phyloP scores from a whole-genome alignment of 2,888 invertebrate species.

The Pimpla rufipes region DNA sequence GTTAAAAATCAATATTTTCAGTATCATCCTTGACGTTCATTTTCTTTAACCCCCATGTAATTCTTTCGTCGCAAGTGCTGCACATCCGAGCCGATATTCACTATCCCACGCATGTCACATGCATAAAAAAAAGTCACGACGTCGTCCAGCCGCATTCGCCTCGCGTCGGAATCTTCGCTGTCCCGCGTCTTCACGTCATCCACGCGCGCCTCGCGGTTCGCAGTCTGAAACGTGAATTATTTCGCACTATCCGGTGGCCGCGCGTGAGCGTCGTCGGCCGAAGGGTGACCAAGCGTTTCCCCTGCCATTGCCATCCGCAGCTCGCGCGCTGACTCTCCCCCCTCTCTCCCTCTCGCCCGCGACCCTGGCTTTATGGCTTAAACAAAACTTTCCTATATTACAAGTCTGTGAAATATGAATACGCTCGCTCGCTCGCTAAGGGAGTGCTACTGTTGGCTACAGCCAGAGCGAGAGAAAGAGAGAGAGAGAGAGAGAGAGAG shows the following conservation, averaged over 20 bases:
- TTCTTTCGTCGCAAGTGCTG: too few relatives aligned
- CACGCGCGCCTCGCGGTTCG: constrained; percentile 41
- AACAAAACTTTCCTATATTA: constrained; percentile 85
- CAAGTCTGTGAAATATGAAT: constrained; percentile 85
- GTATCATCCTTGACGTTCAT: too few relatives aligned
- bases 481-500: too few relatives aligned
- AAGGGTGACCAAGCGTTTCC: constrained; percentile 75
- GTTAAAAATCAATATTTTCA: too few relatives aligned
- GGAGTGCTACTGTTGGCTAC: constrained; percentile 70
- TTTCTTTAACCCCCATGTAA: too few relatives aligned
- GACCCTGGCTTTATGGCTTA: constrained; percentile 83
- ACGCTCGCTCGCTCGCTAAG: constrained; percentile 73
- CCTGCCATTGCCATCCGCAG: constrained; percentile 45
- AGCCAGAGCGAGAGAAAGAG: too few relatives aligned
- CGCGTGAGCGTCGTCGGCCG: constrained; percentile 70
- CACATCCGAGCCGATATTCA: too few relatives aligned
- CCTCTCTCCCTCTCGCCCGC: neutral
- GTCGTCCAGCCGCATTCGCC: constrained; percentile 59
- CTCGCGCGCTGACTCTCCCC: constrained; percentile 50
- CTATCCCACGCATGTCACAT: too few relatives aligned
- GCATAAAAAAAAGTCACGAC: too few relatives aligned
- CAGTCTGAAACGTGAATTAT: constrained; percentile 81
- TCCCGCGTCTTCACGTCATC: constrained; percentile 46
- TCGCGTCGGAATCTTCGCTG: constrained; percentile 21
- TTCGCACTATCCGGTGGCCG: constrained; percentile 76